Evolutionary conservation across 2,113 vertebrate genomes (phyloP), one percentile per base, ranked within the genome.

Genomic region (Ammodramus savannarum): DNA sequence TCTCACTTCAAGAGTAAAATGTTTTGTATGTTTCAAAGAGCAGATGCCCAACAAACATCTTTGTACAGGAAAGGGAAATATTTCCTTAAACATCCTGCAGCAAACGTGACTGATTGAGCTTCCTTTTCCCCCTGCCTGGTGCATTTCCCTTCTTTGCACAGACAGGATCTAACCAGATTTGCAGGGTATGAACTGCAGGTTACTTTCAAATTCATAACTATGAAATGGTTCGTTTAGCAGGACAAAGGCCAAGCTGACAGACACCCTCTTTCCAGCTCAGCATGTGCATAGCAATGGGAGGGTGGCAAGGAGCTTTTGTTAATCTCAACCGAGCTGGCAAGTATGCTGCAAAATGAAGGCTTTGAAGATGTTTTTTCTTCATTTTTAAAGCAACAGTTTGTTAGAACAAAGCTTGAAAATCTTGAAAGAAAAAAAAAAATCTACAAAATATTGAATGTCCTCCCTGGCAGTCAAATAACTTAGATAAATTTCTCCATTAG

Each of bases 31-130:
- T 88, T 92, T 78, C 38, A 46, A 80, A 91, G 62, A 85, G 58
- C 89, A 97, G 93, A 96, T 93, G 77, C 63, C 44, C 72, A 72
- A 74, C 69, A 96, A 96, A 96, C 73, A 95, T 95, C 90, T 91
- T 46, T 78, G 76, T 63, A 46, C 87, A 96, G 96, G 97, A 97
- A 97, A 93, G 84, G 97, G 97, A 97, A 97, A 93, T 67, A 89
- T 65, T 95, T 91, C 94, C 95, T 95, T 96, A 97, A 97, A 97
- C 97, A 96, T 97, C 96, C 96, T 96, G 97, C 89, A 77, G 85
- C 72, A 90, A 96, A 97, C 73, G 67, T 96, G 97, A 97, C 92
- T 87, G 91, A 87, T 67, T 84, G 74, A 79, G 73, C 91, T 97
- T 97, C 96, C 97, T 92, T 96, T 97, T 71, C 91, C 91, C 27